Evolutionary conservation across 2,888 invertebrate genomes (phyloP).

Genomic region (Lamproptera curius): DNA sequence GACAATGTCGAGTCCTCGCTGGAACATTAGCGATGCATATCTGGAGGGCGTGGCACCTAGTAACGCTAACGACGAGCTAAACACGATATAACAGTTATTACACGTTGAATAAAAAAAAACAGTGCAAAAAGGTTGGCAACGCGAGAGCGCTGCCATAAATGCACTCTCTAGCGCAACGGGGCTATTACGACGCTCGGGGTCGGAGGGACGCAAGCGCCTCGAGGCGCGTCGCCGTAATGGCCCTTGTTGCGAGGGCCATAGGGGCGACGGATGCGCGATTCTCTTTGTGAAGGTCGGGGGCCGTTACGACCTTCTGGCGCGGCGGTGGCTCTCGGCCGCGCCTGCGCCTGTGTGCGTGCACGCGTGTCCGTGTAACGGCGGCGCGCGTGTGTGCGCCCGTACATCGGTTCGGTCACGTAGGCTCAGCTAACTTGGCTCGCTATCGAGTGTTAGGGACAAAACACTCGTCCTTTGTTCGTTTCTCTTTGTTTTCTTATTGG

Average conservation of each 20-base stretch:
- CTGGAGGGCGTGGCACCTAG: conserved; percentile 12
- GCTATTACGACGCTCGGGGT: conserved; percentile 43
- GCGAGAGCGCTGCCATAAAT: conserved; percentile 66
- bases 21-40: not conserved
- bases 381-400: conserved; percentile 48
- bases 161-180: conserved; percentile 74
- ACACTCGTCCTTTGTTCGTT: conserved; percentile 32
- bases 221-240: conserved; percentile 31
- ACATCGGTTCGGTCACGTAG: conserved; percentile 73
- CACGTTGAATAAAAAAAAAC: conserved; percentile 53
- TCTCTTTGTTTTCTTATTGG: conserved; percentile 28
- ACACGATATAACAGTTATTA: conserved; percentile 40
- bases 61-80: conserved; percentile 25
- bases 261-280: conserved; percentile 50
- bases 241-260: conserved; percentile 33
- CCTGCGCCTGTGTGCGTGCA: conserved; percentile 46
- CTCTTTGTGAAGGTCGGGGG: conserved; percentile 73
- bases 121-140: conserved; percentile 67
- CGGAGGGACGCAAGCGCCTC: conserved; percentile 35
- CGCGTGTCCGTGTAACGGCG: conserved; percentile 37
- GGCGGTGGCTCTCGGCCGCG: conserved; percentile 52
- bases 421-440: conserved; percentile 50
- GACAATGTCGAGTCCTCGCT: no score
- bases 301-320: conserved; percentile 40
- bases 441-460: conserved; percentile 51